Evolutionary conservation across 2,797 vertebrate genomes (phyloP).

Genomic region (Sebastes itinus): DNA sequence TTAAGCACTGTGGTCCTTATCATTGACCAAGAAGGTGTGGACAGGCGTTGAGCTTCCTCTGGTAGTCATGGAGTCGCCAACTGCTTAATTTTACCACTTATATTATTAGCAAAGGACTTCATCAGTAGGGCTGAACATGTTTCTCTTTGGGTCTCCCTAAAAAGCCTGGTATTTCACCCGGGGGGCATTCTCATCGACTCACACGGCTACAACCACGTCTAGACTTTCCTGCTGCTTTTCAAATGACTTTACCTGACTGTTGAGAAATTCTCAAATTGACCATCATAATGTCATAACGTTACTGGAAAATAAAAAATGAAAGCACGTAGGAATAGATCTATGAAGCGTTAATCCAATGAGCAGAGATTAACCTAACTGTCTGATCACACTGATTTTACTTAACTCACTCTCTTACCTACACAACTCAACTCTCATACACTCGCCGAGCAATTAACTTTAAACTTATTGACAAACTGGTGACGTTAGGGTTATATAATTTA

Average conservation of each 20-base stretch:
- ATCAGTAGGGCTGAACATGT: not conserved
- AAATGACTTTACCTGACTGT: not conserved
- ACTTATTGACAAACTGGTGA: no score
- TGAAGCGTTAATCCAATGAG: no score
- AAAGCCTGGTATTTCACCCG: no score
- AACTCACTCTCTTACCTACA: no score
- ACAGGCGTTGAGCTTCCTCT: not conserved
- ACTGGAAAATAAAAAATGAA: not conserved
- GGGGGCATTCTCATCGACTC: no score
- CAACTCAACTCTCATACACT: no score
- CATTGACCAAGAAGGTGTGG: not conserved
- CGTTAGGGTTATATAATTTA: no score
- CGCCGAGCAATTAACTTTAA: no score
- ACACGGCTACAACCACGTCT: not conserved
- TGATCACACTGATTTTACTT: no score
- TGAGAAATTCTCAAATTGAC: not conserved
- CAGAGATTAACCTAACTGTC: no score
- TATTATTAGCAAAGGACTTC: not conserved
- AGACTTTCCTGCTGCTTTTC: not conserved
- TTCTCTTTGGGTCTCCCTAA: no score
- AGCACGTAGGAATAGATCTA: no score
- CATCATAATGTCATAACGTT: not conserved
- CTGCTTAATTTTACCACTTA: not conserved
- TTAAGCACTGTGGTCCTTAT: not conserved
- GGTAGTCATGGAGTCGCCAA: not conserved